Percentiles rank a stretch among this genome's conserved stretches.
Evolutionary conservation across 2,888 invertebrate species (phyloP).

Genomic region (Operophtera brumata): DNA sequence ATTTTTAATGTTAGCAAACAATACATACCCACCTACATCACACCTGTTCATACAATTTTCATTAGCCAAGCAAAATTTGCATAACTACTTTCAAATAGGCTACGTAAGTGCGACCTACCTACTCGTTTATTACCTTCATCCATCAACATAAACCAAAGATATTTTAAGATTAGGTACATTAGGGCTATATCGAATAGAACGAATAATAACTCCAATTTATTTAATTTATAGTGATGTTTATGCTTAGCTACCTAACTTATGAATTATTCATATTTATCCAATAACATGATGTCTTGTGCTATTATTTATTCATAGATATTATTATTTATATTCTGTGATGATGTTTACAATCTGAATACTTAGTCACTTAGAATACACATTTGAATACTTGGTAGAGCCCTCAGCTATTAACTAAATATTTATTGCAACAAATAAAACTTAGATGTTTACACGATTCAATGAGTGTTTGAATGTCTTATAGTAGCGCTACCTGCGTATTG

Average conservation of each 20-base stretch:
- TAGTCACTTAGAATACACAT: constrained; percentile 32
- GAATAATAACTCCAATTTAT: too few species aligned
- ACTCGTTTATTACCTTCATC: constrained; percentile 6
- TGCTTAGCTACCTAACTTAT: constrained; percentile 1
- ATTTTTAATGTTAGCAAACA: neutral
- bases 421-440: constrained; percentile 26
- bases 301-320: too few species aligned
- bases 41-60: constrained; percentile 21
- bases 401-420: constrained; percentile 26
- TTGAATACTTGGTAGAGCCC: constrained; percentile 30
- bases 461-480: constrained; percentile 1
- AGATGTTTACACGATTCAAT: constrained; percentile 4
- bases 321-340: too few species aligned
- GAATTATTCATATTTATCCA: constrained; percentile 27
- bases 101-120: neutral
- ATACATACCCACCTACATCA: neutral
- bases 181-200: too few species aligned
- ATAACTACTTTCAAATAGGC: constrained; percentile 25
- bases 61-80: constrained; percentile 18
- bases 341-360: constrained; percentile 26
- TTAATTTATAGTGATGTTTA: too few species aligned
- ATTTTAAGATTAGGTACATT: too few species aligned
- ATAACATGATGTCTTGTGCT: too few species aligned
- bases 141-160: neutral
- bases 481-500: constrained; percentile 2